Evolutionary conservation across 2,113 vertebrate genomes (phyloP).

Genomic region (Percina caprodes): DNA sequence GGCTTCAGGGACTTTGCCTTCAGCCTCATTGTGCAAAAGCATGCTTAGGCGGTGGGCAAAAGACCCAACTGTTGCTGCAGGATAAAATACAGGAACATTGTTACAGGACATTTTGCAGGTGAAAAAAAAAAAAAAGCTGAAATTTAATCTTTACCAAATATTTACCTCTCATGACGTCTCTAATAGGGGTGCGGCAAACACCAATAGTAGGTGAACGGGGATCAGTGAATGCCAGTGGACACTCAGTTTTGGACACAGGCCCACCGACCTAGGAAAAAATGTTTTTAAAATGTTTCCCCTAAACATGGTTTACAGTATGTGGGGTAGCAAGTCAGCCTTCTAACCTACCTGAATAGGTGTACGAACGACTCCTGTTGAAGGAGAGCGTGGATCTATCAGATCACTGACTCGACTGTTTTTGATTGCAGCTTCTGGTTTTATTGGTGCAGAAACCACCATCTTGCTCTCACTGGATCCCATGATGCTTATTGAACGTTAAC

Average conservation of each 20-base stretch:
- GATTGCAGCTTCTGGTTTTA: conserved; percentile 69
- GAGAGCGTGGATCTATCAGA: conserved; percentile 91
- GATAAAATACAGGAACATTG: background rate
- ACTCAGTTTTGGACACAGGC: conserved; percentile 35
- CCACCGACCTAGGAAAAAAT: conserved; percentile 57
- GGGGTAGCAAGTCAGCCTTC: background rate
- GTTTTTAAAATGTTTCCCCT: background rate
- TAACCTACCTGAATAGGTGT: conserved; percentile 85
- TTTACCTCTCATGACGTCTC: conserved; percentile 83
- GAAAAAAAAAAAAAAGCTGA: background rate
- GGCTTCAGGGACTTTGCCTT: conserved; percentile 38
- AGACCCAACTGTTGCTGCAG: conserved; percentile 82
- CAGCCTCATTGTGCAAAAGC: conserved; percentile 79
- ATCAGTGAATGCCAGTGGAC: conserved; percentile 74
- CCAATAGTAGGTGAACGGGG: conserved; percentile 91
- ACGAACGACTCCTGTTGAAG: conserved; percentile 85
- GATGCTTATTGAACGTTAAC: background rate
- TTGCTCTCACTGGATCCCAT: conserved; percentile 91
- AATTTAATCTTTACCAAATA: background rate
- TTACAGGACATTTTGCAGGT: background rate
- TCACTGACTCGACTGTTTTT: conserved; percentile 77
- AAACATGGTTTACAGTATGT: background rate
- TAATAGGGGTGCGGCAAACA: conserved; percentile 89
- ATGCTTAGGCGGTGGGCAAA: conserved; percentile 87
- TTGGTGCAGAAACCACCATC: conserved; percentile 68